A percentile compares a stretch with the other conserved stretches of the same genome.
phyloP scores from a whole-genome alignment of 2,797 vertebrate genomes.

The Tapera naevia region DNA sequence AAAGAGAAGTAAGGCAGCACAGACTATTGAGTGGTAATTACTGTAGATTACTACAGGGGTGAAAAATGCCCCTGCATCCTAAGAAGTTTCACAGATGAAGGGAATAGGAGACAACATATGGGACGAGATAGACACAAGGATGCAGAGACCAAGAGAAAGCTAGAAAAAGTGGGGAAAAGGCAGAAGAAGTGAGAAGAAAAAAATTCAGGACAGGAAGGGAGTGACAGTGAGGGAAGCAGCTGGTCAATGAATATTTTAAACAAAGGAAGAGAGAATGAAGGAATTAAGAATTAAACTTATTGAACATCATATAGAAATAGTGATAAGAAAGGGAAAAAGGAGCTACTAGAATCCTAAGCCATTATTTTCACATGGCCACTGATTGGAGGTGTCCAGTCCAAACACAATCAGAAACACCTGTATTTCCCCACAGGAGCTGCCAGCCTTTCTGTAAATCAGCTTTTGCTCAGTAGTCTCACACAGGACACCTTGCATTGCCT shows the following conservation, averaged over 20 bases:
- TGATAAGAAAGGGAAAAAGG: neutral
- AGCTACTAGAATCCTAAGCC: neutral
- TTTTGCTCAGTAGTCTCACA: neutral
- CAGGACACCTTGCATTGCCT: neutral
- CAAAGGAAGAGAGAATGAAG: neutral
- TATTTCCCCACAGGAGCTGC: neutral
- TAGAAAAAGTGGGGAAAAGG: neutral
- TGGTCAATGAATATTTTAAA: neutral
- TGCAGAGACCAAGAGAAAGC: neutral
- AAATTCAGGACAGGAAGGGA: neutral
- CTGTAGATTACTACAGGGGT: neutral
- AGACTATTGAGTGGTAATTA: neutral
- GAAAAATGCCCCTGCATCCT: neutral
- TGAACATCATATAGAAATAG: neutral
- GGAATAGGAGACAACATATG: neutral
- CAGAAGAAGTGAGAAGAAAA: neutral
- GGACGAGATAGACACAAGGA: neutral
- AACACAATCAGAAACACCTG: neutral
- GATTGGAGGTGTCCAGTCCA: neutral
- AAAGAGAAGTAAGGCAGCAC: neutral
- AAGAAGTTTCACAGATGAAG: neutral
- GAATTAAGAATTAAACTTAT: neutral
- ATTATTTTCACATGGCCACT: neutral
- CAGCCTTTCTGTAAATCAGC: neutral
- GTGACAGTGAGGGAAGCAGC: neutral